phyloP scores from a whole-genome alignment of 2,888 invertebrate genomes.

The Eristalinus aeneus region DNA sequence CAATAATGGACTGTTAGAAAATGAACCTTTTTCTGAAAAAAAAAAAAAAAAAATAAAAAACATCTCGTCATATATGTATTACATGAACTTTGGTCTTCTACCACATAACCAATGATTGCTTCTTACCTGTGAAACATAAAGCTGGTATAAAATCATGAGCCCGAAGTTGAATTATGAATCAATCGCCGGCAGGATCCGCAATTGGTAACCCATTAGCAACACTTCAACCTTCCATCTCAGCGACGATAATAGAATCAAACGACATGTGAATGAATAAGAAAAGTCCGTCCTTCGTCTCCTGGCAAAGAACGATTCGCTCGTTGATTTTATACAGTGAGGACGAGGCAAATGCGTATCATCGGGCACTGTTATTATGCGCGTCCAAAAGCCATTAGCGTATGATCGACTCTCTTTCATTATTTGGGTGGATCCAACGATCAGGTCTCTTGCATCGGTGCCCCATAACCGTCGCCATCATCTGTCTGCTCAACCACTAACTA shows the following conservation, averaged over 20 bases:
- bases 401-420: slow-evolving; percentile 70
- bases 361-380: slow-evolving; percentile 65
- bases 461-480: slow-evolving; percentile 63
- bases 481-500: slow-evolving; percentile 63
- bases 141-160: not conserved
- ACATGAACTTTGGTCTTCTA: no score
- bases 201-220: slow-evolving; percentile 58
- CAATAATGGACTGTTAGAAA: no score
- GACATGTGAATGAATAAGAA: slow-evolving; percentile 64
- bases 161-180: slow-evolving; percentile 6
- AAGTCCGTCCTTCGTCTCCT: slow-evolving; percentile 28
- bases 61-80: no score
- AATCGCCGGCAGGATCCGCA: slow-evolving; percentile 7
- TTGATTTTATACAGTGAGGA: slow-evolving; percentile 65
- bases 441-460: slow-evolving; percentile 31
- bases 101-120: no score
- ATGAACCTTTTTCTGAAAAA: no score
- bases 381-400: slow-evolving; percentile 70
- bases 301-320: slow-evolving; percentile 32
- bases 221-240: slow-evolving; percentile 52
- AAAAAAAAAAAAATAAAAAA: no score
- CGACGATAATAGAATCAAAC: slow-evolving; percentile 67
- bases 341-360: slow-evolving; percentile 63
- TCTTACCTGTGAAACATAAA: not conserved
- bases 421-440: slow-evolving; percentile 62